These are phyloP conservation scores for Calosoma granatense DNA, from an alignment of 1,140 invertebrate genomes.

Conservation along the genomic window DNA sequence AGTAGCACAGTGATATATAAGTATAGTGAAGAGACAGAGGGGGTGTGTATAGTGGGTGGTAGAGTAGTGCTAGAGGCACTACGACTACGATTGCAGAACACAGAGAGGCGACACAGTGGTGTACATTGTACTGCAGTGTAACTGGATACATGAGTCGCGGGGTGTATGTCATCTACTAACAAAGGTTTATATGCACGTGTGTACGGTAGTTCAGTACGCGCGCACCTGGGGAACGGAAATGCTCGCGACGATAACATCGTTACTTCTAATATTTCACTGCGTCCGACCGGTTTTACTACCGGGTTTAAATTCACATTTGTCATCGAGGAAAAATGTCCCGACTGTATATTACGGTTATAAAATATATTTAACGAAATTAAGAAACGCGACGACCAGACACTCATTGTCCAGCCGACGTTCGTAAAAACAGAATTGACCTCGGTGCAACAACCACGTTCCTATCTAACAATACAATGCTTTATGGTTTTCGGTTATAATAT, in stretches of 20 bases:
- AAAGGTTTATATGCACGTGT: conserved; percentile 2
- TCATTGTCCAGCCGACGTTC: too few species aligned
- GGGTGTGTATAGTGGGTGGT: background rate
- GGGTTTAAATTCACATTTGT: conserved; percentile 5
- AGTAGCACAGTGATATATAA: too few species aligned
- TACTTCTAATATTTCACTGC: conserved; percentile 6
- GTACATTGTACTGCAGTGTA: too few species aligned
- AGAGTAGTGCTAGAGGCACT: too few species aligned
- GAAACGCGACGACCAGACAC: too few species aligned
- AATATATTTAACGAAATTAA: conserved; percentile 8
- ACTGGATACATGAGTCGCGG: background rate
- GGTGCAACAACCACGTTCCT: too few species aligned
- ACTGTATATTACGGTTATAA: conserved; percentile 1
- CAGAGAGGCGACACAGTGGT: background rate
- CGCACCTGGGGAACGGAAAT: conserved; percentile 2
- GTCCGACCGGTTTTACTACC: conserved; percentile 6
- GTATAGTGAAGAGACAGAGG: background rate
- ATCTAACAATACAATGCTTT: too few species aligned
- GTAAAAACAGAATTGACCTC: too few species aligned
- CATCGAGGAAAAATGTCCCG: background rate
- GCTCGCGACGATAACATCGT: background rate
- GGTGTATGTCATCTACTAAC: too few species aligned
- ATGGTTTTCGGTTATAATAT: too few species aligned
- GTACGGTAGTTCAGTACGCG: background rate
- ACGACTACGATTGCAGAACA: background rate